These are phyloP conservation scores for Ostrea edulis DNA, from an alignment of 1,140 invertebrate genomes.

Conservation along the genomic window DNA sequence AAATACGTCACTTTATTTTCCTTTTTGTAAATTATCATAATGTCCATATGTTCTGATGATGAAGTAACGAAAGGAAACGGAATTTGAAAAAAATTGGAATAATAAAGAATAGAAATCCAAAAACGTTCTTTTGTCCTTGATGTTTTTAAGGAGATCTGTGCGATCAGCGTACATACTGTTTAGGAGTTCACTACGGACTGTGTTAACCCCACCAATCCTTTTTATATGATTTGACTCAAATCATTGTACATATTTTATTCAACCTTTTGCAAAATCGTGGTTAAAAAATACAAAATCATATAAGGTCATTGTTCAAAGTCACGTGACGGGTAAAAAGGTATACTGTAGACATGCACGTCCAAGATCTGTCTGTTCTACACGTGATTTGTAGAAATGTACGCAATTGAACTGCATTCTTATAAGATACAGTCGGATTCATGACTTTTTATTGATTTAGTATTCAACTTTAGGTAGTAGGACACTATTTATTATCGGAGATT, in stretches of 20 bases:
- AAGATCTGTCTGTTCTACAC: too few relatives aligned
- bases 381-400: conserved; percentile 1
- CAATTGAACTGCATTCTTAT: neutral
- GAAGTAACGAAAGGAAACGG: neutral
- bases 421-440: neutral
- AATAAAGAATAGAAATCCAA: neutral
- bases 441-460: conserved; percentile 23
- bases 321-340: too few relatives aligned
- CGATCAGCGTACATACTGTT: too few relatives aligned
- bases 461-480: conserved; percentile 9
- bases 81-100: neutral
- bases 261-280: too few relatives aligned
- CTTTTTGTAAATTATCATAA: neutral
- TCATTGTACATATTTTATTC: too few relatives aligned
- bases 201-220: too few relatives aligned
- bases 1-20: neutral
- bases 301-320: too few relatives aligned
- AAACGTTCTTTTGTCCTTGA: neutral
- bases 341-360: too few relatives aligned
- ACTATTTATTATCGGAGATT: conserved; percentile 32
- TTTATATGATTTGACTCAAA: too few relatives aligned
- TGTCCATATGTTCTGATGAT: neutral
- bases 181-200: too few relatives aligned
- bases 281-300: too few relatives aligned
- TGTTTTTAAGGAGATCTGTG: neutral